Evolutionary conservation across 2,888 invertebrate species (phyloP).

Genomic region (Taenaris catops): DNA sequence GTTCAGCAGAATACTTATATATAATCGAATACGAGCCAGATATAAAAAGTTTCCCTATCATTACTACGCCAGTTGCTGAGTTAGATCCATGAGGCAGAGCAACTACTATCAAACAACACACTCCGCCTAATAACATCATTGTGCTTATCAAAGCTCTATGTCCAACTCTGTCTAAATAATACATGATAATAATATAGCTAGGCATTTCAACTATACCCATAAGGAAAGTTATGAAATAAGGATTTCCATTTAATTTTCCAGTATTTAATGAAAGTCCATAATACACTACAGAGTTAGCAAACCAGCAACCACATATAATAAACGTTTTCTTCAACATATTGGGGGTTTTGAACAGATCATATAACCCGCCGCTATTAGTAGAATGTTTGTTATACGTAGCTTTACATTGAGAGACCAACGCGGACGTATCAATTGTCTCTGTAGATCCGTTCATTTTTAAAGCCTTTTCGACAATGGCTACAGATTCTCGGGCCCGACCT

Average conservation of each 20-base stretch:
- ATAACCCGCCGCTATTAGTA: slow-evolving; percentile 80
- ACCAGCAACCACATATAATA: slow-evolving; percentile 92
- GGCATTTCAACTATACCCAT: slow-evolving; percentile 91
- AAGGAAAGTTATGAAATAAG: slow-evolving; percentile 88
- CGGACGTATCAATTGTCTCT: slow-evolving; percentile 81
- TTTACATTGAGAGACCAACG: slow-evolving; percentile 82
- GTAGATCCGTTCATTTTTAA: slow-evolving; percentile 84
- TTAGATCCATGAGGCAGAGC: slow-evolving; percentile 83
- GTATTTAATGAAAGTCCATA: slow-evolving; percentile 91
- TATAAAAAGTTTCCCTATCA: slow-evolving; percentile 90
- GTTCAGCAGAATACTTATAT: slow-evolving; percentile 92
- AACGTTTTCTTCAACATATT: slow-evolving; percentile 88
- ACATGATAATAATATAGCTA: slow-evolving; percentile 86
- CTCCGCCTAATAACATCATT: slow-evolving; percentile 89
- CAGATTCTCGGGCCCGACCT: slow-evolving; percentile 86
- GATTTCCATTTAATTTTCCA: slow-evolving; percentile 89
- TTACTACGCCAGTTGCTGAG: slow-evolving; percentile 82
- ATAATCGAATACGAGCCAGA: slow-evolving; percentile 92
- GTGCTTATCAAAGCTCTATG: slow-evolving; percentile 87
- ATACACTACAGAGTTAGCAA: slow-evolving; percentile 91
- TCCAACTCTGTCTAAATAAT: slow-evolving; percentile 87
- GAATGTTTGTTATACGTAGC: slow-evolving; percentile 68
- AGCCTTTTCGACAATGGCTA: slow-evolving; percentile 86
- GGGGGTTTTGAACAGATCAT: slow-evolving; percentile 88
- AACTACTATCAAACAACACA: slow-evolving; percentile 87